Evolutionary conservation across 2,797 vertebrate genomes (phyloP).

Genomic region (Kryptolebias ocellatus): DNA sequence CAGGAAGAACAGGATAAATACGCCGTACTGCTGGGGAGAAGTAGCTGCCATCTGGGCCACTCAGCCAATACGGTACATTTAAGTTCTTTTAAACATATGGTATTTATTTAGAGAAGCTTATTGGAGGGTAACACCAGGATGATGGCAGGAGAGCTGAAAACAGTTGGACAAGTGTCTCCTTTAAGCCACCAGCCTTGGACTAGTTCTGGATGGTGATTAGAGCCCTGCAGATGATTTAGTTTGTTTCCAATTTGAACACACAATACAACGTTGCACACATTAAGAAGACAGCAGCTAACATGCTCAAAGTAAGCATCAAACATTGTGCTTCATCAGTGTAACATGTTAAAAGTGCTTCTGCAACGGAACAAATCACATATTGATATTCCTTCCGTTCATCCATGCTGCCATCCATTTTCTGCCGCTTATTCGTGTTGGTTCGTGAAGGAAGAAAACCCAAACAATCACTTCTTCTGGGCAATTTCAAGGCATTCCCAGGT

Average conservation of each 20-base stretch:
- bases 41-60: conserved; percentile 35
- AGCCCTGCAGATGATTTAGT: conserved; percentile 17
- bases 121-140: conserved; percentile 20
- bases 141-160: conserved; percentile 28
- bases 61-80: conserved; percentile 22
- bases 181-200: conserved; percentile 37
- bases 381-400: too few relatives aligned
- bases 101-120: conserved; percentile 23
- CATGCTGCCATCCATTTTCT: too few relatives aligned
- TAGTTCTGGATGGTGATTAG: conserved; percentile 20
- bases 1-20: conserved; percentile 23
- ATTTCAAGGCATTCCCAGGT: too few relatives aligned
- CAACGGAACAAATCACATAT: not conserved
- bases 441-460: too few relatives aligned
- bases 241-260: not conserved
- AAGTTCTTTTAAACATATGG: conserved; percentile 28
- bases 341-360: not conserved
- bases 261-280: conserved; percentile 11
- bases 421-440: too few relatives aligned
- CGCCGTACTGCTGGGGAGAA: conserved; percentile 13
- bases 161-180: conserved; percentile 31
- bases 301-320: conserved; percentile 10
- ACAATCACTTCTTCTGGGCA: too few relatives aligned
- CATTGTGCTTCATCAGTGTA: conserved; percentile 11
- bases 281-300: conserved; percentile 16